Evolutionary conservation across 2,888 invertebrate genomes (phyloP).

Genomic region (Oasisia sp.): DNA sequence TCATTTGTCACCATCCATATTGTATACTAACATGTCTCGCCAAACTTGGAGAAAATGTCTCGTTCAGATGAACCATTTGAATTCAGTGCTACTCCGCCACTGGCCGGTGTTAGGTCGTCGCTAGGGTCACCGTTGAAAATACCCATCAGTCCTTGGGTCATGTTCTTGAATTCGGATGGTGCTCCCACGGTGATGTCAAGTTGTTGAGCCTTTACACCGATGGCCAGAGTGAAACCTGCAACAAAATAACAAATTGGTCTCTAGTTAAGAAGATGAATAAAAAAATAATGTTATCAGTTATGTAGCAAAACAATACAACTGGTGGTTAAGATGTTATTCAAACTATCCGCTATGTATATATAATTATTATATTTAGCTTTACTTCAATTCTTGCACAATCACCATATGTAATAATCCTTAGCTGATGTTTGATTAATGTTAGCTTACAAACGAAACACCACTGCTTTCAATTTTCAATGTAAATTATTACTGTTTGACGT

Average conservation of each 20-base stretch:
- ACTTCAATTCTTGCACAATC: too few species aligned
- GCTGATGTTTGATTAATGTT: too few species aligned
- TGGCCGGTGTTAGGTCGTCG: background rate
- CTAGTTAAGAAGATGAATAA: background rate
- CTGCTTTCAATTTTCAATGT: too few species aligned
- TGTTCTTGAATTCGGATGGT: background rate
- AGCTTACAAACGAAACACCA: too few species aligned
- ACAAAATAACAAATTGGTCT: background rate
- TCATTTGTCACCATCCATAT: background rate
- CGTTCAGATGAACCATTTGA: background rate
- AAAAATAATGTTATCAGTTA: too few species aligned
- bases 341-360: too few species aligned
- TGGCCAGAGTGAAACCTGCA: conserved; percentile 5
- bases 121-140: background rate
- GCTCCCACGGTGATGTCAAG: background rate
- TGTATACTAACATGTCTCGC: background rate
- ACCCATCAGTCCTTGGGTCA: background rate
- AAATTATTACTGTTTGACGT: too few species aligned
- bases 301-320: too few species aligned
- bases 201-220: background rate
- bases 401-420: too few species aligned
- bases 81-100: background rate
- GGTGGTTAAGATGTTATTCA: too few species aligned
- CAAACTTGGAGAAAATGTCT: background rate
- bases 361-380: too few species aligned